Conservation (phyloP, 37 sponge, comb jelly and placozoan genomes). For the Theonella swinhoei region DNA sequence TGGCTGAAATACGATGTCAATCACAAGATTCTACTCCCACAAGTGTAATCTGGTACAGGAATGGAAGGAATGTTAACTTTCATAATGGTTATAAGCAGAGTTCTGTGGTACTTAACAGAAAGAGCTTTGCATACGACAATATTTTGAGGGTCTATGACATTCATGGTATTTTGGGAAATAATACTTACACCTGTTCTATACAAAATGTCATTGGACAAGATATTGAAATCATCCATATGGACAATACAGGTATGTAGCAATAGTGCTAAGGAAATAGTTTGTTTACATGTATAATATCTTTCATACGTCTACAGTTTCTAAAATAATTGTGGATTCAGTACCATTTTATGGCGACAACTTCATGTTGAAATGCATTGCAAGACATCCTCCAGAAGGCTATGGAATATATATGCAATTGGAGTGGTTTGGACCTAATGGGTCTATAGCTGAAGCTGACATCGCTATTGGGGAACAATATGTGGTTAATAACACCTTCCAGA, state of each 20-base stretch:
- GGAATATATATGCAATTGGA: background rate
- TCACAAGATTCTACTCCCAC: background rate
- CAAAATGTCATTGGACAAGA: background rate
- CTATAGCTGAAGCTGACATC: background rate
- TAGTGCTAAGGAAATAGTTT: too few relatives aligned
- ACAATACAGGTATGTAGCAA: too few relatives aligned
- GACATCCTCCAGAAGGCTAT: background rate
- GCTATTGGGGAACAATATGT: background rate
- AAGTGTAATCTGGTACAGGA: background rate
- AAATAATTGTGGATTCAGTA: background rate
- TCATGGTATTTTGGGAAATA: background rate
- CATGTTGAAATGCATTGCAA: background rate
- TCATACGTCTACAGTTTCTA: background rate
- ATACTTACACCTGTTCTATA: background rate
- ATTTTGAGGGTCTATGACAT: background rate
- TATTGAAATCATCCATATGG: background rate
- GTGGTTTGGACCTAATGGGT: background rate
- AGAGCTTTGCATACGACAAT: background rate
- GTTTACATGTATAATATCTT: too few relatives aligned
- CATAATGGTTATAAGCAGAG: background rate
- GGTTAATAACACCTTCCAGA: background rate
- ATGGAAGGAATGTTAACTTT: background rate
- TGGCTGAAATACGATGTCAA: too few relatives aligned
- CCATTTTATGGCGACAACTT: background rate
- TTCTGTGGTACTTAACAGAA: background rate